Evolutionary conservation across 2,113 vertebrate species (phyloP).

Genomic region (Dromiciops gliroides): DNA sequence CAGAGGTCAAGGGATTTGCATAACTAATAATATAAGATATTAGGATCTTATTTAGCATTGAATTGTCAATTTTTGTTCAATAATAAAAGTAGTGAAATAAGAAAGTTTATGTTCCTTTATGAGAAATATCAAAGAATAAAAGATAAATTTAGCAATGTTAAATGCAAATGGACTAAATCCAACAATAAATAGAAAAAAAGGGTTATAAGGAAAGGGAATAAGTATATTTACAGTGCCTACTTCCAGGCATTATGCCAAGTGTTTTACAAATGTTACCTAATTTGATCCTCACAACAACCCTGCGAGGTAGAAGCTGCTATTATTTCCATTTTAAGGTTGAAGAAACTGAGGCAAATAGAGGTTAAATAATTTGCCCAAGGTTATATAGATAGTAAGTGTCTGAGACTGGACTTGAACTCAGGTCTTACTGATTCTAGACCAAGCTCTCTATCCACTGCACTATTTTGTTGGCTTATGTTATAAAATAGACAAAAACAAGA

Average conservation of each 20-base stretch:
- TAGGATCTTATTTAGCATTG: background rate
- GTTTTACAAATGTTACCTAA: background rate
- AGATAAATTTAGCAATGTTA: background rate
- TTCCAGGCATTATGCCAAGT: background rate
- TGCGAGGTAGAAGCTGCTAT: background rate
- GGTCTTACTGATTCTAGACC: background rate
- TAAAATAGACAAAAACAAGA: background rate
- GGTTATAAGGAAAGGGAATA: background rate
- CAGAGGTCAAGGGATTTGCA: background rate
- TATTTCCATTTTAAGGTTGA: background rate
- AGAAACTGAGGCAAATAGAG: background rate
- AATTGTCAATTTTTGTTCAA: background rate
- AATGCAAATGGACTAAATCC: background rate
- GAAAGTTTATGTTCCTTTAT: background rate
- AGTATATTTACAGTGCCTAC: background rate
- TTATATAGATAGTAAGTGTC: background rate
- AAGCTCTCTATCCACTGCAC: background rate
- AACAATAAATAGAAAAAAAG: background rate
- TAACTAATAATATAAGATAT: background rate
- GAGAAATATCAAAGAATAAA: background rate
- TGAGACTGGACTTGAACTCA: background rate
- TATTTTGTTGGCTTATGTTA: background rate
- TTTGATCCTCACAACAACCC: background rate
- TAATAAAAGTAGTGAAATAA: background rate
- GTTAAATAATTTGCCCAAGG: background rate